Evolutionary conservation across 1,140 invertebrate genomes (phyloP).

Genomic region (Callitettix versicolor): DNA sequence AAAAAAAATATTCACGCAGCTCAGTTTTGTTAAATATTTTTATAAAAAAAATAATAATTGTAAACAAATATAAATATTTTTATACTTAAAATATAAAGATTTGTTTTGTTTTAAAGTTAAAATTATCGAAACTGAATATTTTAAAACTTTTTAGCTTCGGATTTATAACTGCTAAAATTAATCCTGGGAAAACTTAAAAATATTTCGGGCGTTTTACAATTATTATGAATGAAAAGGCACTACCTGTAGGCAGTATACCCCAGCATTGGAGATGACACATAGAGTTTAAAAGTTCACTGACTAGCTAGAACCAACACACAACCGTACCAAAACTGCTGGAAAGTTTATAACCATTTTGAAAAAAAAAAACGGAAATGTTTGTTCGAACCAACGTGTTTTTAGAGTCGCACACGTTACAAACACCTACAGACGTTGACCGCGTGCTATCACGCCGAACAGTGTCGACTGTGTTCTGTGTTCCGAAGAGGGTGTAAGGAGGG

Average conservation of each 20-base stretch:
- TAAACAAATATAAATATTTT: too few species aligned
- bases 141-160: too few species aligned
- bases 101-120: too few species aligned
- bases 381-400: slow-evolving; percentile 5
- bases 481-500: background rate
- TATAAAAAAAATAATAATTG: too few species aligned
- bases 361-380: slow-evolving; percentile 2
- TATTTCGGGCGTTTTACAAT: too few species aligned
- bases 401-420: background rate
- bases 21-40: too few species aligned
- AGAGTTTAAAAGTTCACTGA: slow-evolving; percentile 1
- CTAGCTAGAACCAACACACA: background rate
- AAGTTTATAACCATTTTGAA: slow-evolving; percentile 6
- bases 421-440: background rate
- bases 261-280: slow-evolving; percentile 13
- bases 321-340: background rate
- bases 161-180: too few species aligned
- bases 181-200: too few species aligned
- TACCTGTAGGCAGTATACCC: slow-evolving; percentile 14
- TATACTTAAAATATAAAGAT: too few species aligned
- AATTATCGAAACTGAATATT: too few species aligned
- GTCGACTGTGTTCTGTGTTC: background rate
- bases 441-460: slow-evolving; percentile 4
- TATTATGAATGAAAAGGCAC: background rate
- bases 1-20: too few species aligned